phyloP scores from a whole-genome alignment of 2,797 vertebrate species.

The Hemitrygon akajei region DNA sequence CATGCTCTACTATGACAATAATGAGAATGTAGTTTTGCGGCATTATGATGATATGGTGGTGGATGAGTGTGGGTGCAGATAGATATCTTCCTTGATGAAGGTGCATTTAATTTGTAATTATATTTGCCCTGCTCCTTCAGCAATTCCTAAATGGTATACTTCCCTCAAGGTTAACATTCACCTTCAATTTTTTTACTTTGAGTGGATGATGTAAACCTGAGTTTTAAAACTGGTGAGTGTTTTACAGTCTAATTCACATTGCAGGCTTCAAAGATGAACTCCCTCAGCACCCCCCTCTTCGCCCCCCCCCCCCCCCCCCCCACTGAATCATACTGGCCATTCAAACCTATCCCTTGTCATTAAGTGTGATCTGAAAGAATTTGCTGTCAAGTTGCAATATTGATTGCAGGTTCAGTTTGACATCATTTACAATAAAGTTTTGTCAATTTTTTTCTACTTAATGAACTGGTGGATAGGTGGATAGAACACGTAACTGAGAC shows the following conservation, averaged over 20 bases:
- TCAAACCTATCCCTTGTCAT: neutral
- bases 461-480: neutral
- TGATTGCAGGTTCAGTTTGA: neutral
- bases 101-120: too few species aligned
- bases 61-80: neutral
- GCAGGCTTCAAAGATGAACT: too few species aligned
- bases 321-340: neutral
- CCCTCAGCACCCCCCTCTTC: too few species aligned
- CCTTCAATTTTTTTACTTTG: neutral
- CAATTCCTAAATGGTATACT: neutral
- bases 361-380: neutral
- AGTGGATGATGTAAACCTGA: too few species aligned
- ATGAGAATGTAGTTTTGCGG: constrained; percentile 76
- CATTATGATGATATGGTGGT: constrained; percentile 96
- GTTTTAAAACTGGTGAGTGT: too few species aligned
- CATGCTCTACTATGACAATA: constrained; percentile 70
- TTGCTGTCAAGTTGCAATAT: neutral
- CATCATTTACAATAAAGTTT: neutral
- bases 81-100: neutral
- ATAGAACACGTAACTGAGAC: too few species aligned
- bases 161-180: neutral
- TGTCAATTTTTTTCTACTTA: neutral
- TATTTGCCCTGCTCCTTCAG: neutral
- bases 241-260: too few species aligned
- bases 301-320: too few species aligned